phyloP scores from a whole-genome alignment of 2,797 vertebrate genomes.

The Manis crassicaudata region DNA sequence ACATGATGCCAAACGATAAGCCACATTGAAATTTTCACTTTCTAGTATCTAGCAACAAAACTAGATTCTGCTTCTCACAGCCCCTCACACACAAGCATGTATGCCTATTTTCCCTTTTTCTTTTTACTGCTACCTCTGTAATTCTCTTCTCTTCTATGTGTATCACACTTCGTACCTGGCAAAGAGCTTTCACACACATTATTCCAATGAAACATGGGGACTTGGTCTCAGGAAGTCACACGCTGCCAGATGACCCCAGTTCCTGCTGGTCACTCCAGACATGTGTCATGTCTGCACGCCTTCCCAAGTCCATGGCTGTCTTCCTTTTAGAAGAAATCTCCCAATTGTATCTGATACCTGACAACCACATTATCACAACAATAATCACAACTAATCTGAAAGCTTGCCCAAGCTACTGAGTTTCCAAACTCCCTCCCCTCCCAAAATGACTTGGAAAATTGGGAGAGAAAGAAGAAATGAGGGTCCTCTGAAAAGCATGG shows the following conservation, averaged over 20 bases:
- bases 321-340: background rate
- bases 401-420: background rate
- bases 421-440: background rate
- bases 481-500: too few species aligned
- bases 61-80: background rate
- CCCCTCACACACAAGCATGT: background rate
- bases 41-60: background rate
- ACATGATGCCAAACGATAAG: background rate
- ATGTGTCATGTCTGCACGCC: fast-evolving
- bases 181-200: fast-evolving
- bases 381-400: background rate
- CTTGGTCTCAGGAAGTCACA: fast-evolving
- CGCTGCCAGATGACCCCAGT: background rate
- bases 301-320: background rate
- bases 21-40: background rate
- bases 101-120: background rate
- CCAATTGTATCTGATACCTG: background rate
- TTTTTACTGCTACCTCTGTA: fast-evolving
- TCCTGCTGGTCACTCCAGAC: too few species aligned
- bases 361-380: background rate
- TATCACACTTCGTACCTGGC: background rate
- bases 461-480: background rate
- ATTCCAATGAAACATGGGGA: fast-evolving
- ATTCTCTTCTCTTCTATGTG: fast-evolving
- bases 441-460: background rate